A percentile compares a stretch with the other conserved stretches of the same genome.
Conservation (phyloP, 2,888 invertebrate species). For the Drosophila aldrichi region DNA sequence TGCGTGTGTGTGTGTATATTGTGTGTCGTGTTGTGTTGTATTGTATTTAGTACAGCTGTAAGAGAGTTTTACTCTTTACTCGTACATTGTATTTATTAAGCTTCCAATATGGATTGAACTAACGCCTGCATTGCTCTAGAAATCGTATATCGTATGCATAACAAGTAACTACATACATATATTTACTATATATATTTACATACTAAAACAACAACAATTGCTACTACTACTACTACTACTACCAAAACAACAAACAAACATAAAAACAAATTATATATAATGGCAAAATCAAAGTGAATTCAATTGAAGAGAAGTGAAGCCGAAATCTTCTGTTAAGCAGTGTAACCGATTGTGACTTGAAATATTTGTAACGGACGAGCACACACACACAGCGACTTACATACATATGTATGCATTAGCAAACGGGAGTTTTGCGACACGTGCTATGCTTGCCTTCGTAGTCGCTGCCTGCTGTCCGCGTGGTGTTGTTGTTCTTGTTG, state of each 20-base stretch:
- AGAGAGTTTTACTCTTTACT: slow-evolving; percentile 31
- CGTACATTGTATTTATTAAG: slow-evolving; percentile 49
- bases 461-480: neutral
- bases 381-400: slow-evolving; percentile 14
- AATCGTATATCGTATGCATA: slow-evolving; percentile 58
- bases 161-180: slow-evolving; percentile 18
- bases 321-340: slow-evolving; percentile 18
- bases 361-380: slow-evolving; percentile 5
- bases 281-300: slow-evolving; percentile 12
- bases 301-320: neutral
- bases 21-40: slow-evolving; percentile 6
- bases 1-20: neutral
- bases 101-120: slow-evolving; percentile 79
- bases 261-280: slow-evolving; percentile 3
- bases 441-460: slow-evolving; percentile 15
- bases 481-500: neutral
- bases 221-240: neutral
- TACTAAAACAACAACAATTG: slow-evolving; percentile 2
- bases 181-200: slow-evolving; percentile 15
- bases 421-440: slow-evolving; percentile 24
- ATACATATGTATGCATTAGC: slow-evolving; percentile 19
- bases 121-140: slow-evolving; percentile 78
- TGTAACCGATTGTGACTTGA: slow-evolving; percentile 29
- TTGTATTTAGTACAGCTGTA: slow-evolving; percentile 37
- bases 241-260: slow-evolving; percentile 3